A percentile compares a stretch with the other conserved stretches of the same genome.
Conservation (phyloP, 2,888 invertebrate species). For the Nesidiocoris tenuis region DNA sequence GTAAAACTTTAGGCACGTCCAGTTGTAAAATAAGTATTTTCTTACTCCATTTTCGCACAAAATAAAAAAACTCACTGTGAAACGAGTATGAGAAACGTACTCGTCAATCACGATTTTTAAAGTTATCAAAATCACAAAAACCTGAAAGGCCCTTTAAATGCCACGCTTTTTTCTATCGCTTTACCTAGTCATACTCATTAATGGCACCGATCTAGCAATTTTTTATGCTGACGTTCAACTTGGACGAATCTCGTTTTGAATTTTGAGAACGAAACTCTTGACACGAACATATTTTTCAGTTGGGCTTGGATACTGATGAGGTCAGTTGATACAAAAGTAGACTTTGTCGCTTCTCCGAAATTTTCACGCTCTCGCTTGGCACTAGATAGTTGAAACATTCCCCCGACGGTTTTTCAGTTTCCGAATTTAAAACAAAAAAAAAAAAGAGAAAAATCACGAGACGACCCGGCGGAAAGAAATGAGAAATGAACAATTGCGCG, state of each 20-base stretch:
- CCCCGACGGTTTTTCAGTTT: too few species aligned
- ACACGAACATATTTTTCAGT: conserved; percentile 58
- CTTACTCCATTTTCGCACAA: too few species aligned
- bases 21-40: too few species aligned
- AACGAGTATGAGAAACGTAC: too few species aligned
- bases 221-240: background rate
- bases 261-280: background rate
- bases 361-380: conserved; percentile 45
- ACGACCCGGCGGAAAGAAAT: too few species aligned
- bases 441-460: conserved; percentile 3
- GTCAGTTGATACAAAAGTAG: conserved; percentile 57
- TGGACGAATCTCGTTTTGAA: background rate
- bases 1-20: too few species aligned
- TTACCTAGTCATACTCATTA: background rate
- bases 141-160: too few species aligned
- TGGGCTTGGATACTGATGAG: conserved; percentile 92
- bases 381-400: conserved; percentile 43
- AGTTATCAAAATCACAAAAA: too few species aligned
- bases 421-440: conserved; percentile 7
- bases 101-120: too few species aligned
- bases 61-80: too few species aligned
- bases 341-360: conserved; percentile 39
- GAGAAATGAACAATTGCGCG: too few species aligned
- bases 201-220: too few species aligned
- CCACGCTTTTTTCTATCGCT: background rate